Percentiles rank a stretch among this genome's conserved stretches.
phyloP scores from a whole-genome alignment of 1,140 invertebrate genomes.

The Holcopasites calliopsidis region DNA sequence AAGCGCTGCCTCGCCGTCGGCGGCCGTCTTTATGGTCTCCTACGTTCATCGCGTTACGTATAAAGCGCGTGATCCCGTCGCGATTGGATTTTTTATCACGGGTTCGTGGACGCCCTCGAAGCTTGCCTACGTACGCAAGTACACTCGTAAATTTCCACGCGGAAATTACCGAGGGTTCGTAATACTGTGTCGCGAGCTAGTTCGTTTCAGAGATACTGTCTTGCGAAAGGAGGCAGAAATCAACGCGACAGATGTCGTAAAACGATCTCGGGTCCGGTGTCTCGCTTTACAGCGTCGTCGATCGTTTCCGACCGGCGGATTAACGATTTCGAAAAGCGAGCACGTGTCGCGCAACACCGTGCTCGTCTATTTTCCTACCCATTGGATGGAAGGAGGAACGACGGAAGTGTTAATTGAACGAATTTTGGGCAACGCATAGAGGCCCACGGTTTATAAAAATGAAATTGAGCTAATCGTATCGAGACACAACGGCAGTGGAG shows the following conservation, averaged over 20 bases:
- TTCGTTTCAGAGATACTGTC: constrained; percentile 19
- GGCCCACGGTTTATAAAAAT: too few species aligned
- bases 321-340: constrained; percentile 35
- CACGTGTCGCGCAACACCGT: neutral
- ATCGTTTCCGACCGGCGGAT: constrained; percentile 21
- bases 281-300: constrained; percentile 32
- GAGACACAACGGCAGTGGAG: neutral
- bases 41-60: constrained; percentile 7
- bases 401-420: too few species aligned
- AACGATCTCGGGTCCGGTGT: constrained; percentile 26
- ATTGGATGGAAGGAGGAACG: too few species aligned
- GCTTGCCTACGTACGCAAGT: too few species aligned
- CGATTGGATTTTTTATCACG: neutral
- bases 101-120: neutral
- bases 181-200: neutral
- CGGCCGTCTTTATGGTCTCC: constrained; percentile 20
- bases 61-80: constrained; percentile 13
- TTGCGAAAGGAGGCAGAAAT: constrained; percentile 49
- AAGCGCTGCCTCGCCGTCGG: neutral
- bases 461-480: too few species aligned
- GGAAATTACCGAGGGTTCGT: neutral
- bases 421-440: too few species aligned
- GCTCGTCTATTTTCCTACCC: neutral
- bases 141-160: too few species aligned
- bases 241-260: constrained; percentile 32